Conservation (phyloP, 2,113 vertebrate genomes). For the Ciconia boyciana region DNA sequence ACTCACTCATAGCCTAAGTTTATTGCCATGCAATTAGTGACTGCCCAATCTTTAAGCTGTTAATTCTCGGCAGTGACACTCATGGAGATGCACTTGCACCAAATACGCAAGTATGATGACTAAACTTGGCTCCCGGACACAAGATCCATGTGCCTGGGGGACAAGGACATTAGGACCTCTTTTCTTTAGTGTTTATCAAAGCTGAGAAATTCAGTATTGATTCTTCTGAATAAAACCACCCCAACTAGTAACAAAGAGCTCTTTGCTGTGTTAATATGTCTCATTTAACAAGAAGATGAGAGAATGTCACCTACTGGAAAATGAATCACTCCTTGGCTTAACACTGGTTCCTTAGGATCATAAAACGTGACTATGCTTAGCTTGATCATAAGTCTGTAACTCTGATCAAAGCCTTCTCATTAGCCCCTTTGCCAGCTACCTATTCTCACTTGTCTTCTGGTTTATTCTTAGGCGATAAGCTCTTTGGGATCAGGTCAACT, state of each 20-base stretch:
- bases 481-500: background rate
- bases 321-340: background rate
- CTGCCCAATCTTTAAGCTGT: slow-evolving; percentile 27
- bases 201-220: background rate
- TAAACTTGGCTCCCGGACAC: background rate
- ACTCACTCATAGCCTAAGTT: slow-evolving; percentile 33
- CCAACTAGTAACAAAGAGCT: background rate
- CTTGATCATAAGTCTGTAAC: background rate
- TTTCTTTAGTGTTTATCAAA: background rate
- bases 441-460: background rate
- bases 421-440: background rate
- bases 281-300: background rate
- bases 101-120: background rate
- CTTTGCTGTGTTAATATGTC: background rate
- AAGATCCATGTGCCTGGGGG: background rate
- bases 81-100: background rate
- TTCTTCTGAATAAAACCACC: background rate
- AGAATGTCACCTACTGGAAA: background rate
- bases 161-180: background rate
- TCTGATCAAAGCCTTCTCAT: background rate
- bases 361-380: background rate
- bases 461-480: background rate
- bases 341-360: background rate
- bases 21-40: slow-evolving; percentile 38
- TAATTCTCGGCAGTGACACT: slow-evolving; percentile 44